phyloP scores from a whole-genome alignment of 2,113 vertebrate genomes.

The Gulo gulo region DNA sequence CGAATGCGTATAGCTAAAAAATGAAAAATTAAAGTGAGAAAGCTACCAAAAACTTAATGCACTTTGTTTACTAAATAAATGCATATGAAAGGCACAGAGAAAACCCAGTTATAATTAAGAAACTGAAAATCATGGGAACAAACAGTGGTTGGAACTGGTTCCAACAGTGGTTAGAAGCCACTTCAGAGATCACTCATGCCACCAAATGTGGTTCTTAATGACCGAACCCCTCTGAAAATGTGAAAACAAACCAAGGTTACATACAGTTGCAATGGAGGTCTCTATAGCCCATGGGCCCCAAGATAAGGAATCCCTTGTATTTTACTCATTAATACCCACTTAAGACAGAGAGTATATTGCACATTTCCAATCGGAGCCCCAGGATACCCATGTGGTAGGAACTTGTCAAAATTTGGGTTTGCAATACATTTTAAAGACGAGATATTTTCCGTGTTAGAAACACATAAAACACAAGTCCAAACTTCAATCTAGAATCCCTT shows the following conservation, averaged over 20 bases:
- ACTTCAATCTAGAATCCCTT: not conserved
- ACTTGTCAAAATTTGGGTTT: not conserved
- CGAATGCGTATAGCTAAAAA: not conserved
- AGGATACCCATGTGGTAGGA: not conserved
- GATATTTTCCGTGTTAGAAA: not conserved
- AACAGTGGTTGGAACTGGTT: not conserved
- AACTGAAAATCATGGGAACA: not conserved
- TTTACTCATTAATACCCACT: not conserved
- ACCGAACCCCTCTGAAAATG: not conserved
- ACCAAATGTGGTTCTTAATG: not conserved
- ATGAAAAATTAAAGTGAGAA: not conserved
- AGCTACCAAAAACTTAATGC: not conserved
- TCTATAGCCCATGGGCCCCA: not conserved
- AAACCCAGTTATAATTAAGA: not conserved
- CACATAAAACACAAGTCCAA: not conserved
- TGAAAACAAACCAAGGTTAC: not conserved
- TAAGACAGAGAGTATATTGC: not conserved
- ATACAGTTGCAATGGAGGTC: not conserved
- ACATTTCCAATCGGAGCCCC: not conserved
- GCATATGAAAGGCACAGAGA: not conserved
- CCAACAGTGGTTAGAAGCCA: not conserved
- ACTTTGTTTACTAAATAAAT: not conserved
- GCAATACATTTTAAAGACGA: not conserved
- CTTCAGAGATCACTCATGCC: not conserved
- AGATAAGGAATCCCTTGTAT: not conserved